Percentiles rank a stretch among this genome's conserved stretches.
These are phyloP conservation scores for Pyrrhosoma nymphula DNA, from an alignment of 2,888 invertebrate genomes.

Conservation along the genomic window DNA sequence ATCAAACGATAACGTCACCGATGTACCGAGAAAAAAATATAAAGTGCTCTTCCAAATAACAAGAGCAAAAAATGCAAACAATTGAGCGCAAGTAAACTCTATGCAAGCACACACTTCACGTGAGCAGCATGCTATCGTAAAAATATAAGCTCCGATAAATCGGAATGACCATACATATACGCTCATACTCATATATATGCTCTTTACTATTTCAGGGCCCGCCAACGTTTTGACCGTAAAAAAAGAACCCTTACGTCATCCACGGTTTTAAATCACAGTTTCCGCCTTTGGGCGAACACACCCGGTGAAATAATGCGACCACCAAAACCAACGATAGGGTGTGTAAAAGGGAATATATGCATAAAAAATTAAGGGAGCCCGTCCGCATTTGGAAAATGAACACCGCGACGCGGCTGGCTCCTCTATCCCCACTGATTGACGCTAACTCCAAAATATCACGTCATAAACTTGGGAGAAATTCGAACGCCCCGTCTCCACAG, in stretches of 20 bases:
- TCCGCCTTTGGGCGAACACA: not conserved
- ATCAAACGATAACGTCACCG: no score
- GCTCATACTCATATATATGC: not conserved
- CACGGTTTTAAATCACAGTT: conserved; percentile 3
- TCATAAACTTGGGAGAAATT: conserved; percentile 56
- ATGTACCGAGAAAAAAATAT: no score
- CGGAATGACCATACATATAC: not conserved
- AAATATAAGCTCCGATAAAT: not conserved
- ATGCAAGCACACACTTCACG: not conserved
- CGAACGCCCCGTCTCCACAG: conserved; percentile 37
- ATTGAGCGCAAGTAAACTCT: not conserved
- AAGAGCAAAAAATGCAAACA: no score
- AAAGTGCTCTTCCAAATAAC: no score
- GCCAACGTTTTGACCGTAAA: not conserved
- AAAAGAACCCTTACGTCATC: not conserved
- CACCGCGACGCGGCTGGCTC: not conserved
- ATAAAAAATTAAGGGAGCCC: not conserved
- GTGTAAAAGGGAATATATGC: conserved; percentile 1
- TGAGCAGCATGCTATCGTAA: not conserved
- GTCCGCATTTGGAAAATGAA: not conserved
- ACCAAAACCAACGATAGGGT: not conserved
- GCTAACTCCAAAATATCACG: conserved; percentile 57
- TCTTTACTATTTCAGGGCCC: not conserved
- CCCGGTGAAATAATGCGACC: conserved; percentile 1
- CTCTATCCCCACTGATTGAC: conserved; percentile 40